Evolutionary conservation across 2,113 vertebrate species (phyloP).

Genomic region (Anser brachyrhynchus): DNA sequence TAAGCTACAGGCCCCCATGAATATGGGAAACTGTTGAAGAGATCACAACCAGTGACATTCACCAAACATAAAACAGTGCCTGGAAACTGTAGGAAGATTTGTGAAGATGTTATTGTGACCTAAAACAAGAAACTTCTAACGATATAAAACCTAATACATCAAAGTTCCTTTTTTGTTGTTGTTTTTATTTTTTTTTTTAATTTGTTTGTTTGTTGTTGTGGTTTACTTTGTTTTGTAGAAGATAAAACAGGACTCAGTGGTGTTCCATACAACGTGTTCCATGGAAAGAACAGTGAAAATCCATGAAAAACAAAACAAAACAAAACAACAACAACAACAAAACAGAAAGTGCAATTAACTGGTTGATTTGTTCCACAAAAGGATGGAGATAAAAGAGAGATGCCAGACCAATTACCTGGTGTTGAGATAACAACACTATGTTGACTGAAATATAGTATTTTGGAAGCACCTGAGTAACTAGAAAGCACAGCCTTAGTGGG

Average conservation of each 20-base stretch:
- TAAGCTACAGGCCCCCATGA: neutral
- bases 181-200: too few species aligned
- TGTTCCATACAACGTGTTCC: neutral
- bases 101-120: neutral
- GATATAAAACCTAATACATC: neutral
- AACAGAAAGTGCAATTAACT: neutral
- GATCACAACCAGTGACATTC: neutral
- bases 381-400: neutral
- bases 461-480: neutral
- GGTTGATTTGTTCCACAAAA: neutral
- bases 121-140: neutral
- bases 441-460: neutral
- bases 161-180: neutral
- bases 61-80: neutral
- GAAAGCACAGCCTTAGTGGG: neutral
- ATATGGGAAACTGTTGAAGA: neutral
- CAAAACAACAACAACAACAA: too few species aligned
- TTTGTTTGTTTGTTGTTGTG: neutral
- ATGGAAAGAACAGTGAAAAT: neutral
- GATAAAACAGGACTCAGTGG: neutral
- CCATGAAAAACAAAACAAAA: neutral
- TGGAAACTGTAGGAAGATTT: neutral
- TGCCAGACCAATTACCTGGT: neutral
- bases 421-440: neutral
- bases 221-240: neutral